A percentile compares a stretch with the other conserved stretches of the same genome.
Conservation (phyloP, 1,140 invertebrate species). For the Pissodes strobi region DNA sequence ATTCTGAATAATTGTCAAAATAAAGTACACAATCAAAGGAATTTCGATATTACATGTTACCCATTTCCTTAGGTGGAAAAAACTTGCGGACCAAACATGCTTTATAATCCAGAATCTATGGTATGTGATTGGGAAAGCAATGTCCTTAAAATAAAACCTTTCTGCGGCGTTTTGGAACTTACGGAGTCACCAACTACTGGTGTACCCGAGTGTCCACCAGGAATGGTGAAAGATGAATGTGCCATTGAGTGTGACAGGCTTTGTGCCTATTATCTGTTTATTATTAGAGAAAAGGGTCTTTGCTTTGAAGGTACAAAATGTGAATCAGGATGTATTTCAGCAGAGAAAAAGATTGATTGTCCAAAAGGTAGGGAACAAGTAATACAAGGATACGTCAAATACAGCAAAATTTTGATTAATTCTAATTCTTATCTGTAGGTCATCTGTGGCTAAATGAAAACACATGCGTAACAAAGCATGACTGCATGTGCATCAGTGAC, state of each 20-base stretch:
- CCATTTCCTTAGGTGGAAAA: slow-evolving; percentile 57
- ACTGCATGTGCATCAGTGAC: slow-evolving; percentile 71
- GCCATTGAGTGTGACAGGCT: slow-evolving; percentile 61
- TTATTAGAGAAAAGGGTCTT: slow-evolving; percentile 53
- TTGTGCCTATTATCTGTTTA: slow-evolving; percentile 60
- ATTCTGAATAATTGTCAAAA: no score
- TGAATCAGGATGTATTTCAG: slow-evolving; percentile 56
- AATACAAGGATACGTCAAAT: no score
- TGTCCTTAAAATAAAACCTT: slow-evolving; percentile 64
- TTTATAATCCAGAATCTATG: slow-evolving; percentile 66
- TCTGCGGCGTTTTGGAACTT: slow-evolving; percentile 56
- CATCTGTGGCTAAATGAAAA: slow-evolving; percentile 66
- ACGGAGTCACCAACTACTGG: neutral
- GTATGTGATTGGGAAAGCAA: slow-evolving; percentile 66
- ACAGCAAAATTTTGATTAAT: no score
- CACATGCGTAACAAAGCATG: slow-evolving; percentile 69
- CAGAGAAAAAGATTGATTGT: slow-evolving; percentile 35
- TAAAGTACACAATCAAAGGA: no score
- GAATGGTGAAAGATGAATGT: slow-evolving; percentile 58
- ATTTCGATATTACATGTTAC: neutral
- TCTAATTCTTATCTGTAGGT: slow-evolving; percentile 47
- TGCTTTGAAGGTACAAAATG: slow-evolving; percentile 59
- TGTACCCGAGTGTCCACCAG: slow-evolving; percentile 52
- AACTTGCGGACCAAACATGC: slow-evolving; percentile 62
- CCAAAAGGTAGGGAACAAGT: slow-evolving; percentile 50